These are phyloP conservation scores for Drosophila takahashii DNA, from an alignment of 1,140 invertebrate genomes.

Conservation along the genomic window DNA sequence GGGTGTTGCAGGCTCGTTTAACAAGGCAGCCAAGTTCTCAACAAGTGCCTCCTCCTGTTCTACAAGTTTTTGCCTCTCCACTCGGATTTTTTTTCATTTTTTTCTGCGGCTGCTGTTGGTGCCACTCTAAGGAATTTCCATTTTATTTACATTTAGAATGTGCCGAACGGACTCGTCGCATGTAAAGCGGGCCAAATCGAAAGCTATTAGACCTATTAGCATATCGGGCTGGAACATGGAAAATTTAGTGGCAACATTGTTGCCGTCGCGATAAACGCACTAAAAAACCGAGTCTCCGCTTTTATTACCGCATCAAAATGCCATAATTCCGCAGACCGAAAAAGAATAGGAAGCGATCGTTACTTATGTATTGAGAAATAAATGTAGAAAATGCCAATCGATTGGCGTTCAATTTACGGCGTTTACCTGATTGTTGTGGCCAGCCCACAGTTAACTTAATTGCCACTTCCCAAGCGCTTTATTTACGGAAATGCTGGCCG, in stretches of 20 bases:
- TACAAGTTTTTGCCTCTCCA: slow-evolving; percentile 68
- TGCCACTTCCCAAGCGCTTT: slow-evolving; percentile 45
- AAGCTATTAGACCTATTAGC: slow-evolving; percentile 76
- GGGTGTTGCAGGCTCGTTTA: slow-evolving; percentile 82
- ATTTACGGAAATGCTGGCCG: slow-evolving; percentile 61
- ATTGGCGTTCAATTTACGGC: slow-evolving; percentile 24
- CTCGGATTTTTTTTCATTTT: slow-evolving; percentile 11
- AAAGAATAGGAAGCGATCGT: slow-evolving; percentile 32
- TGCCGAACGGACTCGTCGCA: slow-evolving; percentile 53
- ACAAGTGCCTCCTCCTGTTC: slow-evolving; percentile 76
- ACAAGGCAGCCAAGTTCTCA: slow-evolving; percentile 80
- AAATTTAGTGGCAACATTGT: slow-evolving; percentile 58
- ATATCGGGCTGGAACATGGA: slow-evolving; percentile 44
- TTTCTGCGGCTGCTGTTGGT: slow-evolving; percentile 22
- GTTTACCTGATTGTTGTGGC: slow-evolving; percentile 34
- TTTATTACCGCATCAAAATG: slow-evolving; percentile 38
- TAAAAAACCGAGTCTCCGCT: not conserved
- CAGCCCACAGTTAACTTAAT: slow-evolving; percentile 41
- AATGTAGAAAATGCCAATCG: slow-evolving; percentile 15
- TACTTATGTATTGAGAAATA: slow-evolving; percentile 10
- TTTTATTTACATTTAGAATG: slow-evolving; percentile 79
- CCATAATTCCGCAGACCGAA: not conserved
- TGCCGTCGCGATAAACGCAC: slow-evolving; percentile 20
- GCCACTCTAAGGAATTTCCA: slow-evolving; percentile 69
- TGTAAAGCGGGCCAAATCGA: slow-evolving; percentile 62